Percentiles rank a stretch among this genome's conserved stretches.
Evolutionary conservation across 2,888 invertebrate genomes (phyloP).

Genomic region (Drosophila monieri): DNA sequence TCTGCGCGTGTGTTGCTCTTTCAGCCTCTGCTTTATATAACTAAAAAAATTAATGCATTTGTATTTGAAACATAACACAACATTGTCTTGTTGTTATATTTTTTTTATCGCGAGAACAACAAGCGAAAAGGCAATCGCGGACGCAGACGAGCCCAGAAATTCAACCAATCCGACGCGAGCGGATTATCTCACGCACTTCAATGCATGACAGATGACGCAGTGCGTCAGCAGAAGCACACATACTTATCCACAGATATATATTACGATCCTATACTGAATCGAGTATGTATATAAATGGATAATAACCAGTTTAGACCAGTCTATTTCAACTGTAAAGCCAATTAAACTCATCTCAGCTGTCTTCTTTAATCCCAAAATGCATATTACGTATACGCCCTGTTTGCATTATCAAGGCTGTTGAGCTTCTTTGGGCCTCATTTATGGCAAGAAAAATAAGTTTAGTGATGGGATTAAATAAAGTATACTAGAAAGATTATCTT

Average conservation of each 20-base stretch:
- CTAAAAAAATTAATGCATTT: constrained; percentile 1
- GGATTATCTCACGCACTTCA: constrained; percentile 36
- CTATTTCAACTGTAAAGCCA: background rate
- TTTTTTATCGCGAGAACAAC: constrained; percentile 43
- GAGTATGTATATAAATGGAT: background rate
- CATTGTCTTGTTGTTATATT: constrained; percentile 15
- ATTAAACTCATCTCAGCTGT: background rate
- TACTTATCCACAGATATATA: background rate
- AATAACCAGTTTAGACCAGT: background rate
- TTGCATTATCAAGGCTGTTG: background rate
- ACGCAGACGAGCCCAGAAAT: constrained; percentile 71
- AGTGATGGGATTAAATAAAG: background rate
- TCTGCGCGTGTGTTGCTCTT: constrained; percentile 62
- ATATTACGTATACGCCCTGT: constrained; percentile 22
- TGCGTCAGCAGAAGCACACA: constrained; percentile 18
- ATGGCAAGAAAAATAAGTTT: background rate
- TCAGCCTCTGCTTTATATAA: constrained; percentile 23
- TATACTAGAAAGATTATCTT: background rate
- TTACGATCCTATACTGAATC: background rate
- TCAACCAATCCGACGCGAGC: constrained; percentile 58
- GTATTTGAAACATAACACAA: background rate
- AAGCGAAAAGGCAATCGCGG: too few relatives aligned
- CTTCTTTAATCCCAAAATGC: background rate
- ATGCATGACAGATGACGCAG: constrained; percentile 38
- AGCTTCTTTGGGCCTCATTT: background rate